Percentiles rank a stretch among this genome's conserved stretches.
These are phyloP conservation scores for Eulemur albifrons DNA, from an alignment of 2,797 vertebrate species.

Conservation along the genomic window DNA sequence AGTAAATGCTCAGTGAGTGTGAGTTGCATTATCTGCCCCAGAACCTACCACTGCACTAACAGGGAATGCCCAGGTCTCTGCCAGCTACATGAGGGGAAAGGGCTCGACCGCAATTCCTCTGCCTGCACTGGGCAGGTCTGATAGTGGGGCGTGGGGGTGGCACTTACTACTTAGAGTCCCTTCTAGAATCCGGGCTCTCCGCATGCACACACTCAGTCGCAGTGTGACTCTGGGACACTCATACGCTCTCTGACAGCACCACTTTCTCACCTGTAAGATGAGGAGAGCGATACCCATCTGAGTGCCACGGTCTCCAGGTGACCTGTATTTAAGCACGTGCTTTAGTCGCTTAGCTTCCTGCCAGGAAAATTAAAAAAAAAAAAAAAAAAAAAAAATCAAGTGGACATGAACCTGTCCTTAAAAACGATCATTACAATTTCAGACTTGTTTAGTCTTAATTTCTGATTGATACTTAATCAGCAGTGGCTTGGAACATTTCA, in stretches of 20 bases:
- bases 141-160: fast-evolving
- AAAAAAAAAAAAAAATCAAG: not conserved
- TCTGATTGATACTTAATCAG: conserved; percentile 52
- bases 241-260: not conserved
- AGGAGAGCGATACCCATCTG: not conserved
- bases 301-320: not conserved
- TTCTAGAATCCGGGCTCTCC: not conserved
- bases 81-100: not conserved
- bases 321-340: not conserved
- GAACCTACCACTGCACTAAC: not conserved
- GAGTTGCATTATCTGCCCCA: not conserved
- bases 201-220: not conserved
- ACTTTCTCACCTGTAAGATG: not conserved
- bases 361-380: not conserved
- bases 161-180: too few species aligned
- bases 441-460: conserved; percentile 32
- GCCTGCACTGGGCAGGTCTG: not conserved
- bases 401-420: not conserved
- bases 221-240: not conserved
- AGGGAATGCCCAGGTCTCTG: not conserved
- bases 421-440: not conserved
- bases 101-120: not conserved
- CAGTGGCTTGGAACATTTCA: not conserved
- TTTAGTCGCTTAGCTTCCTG: not conserved
- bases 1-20: not conserved